phyloP scores from a whole-genome alignment of 92 coral and sea anemone genomes.

The Actinernus sp. region DNA sequence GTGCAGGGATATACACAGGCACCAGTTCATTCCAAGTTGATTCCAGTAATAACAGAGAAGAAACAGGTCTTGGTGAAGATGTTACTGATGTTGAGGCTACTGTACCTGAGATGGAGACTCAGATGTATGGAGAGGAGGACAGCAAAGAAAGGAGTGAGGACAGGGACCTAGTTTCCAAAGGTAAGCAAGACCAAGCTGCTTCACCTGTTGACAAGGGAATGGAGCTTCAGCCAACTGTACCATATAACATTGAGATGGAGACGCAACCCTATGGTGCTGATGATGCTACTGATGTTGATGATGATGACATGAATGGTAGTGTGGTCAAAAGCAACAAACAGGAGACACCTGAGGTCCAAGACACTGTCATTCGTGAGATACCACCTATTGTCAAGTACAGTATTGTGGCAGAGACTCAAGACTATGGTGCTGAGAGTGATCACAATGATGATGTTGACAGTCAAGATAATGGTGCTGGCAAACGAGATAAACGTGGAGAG shows the following conservation, averaged over 20 bases:
- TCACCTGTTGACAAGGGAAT: neutral
- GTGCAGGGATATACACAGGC: neutral
- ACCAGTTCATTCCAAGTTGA: too few species aligned
- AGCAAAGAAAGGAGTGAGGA: neutral
- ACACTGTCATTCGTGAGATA: too few species aligned
- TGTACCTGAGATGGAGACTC: slow-evolving; percentile 56
- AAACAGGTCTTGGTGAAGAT: neutral
- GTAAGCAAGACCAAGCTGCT: neutral
- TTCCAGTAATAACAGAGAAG: too few species aligned
- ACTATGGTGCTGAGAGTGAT: slow-evolving; percentile 25
- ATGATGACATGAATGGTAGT: slow-evolving; percentile 5
- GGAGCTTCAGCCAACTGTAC: neutral
- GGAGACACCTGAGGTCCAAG: too few species aligned
- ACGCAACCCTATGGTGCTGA: slow-evolving; percentile 52
- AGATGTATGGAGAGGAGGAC: slow-evolving; percentile 48
- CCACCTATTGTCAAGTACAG: too few species aligned
- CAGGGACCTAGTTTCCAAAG: too few species aligned
- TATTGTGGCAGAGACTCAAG: slow-evolving; percentile 27
- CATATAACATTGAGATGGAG: slow-evolving; percentile 22
- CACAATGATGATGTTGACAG: slow-evolving; percentile 9
- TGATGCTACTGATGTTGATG: slow-evolving; percentile 18
- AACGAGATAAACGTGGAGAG: neutral
- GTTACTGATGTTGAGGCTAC: neutral
- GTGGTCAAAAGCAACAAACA: too few species aligned
- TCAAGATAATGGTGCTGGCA: slow-evolving; percentile 8